Percentiles rank a stretch among this genome's conserved stretches.
Conservation (phyloP, 2,797 vertebrate species). For the Otus scops region DNA sequence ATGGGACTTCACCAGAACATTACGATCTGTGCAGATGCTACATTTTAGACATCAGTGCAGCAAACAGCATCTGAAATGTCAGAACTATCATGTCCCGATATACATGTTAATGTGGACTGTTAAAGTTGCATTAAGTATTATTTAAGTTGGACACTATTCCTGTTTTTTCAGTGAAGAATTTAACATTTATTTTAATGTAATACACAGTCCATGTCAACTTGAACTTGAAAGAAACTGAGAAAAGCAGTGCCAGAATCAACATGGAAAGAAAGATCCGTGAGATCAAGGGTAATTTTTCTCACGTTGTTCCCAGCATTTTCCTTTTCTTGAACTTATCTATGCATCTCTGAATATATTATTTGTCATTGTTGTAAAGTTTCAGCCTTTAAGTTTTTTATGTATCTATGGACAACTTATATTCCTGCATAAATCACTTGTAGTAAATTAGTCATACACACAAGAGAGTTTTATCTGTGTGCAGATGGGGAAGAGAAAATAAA, state of each 20-base stretch:
- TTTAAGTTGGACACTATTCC: background rate
- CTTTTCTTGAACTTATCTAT: background rate
- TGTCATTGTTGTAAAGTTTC: background rate
- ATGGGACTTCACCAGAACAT: background rate
- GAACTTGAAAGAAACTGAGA: background rate
- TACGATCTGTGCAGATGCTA: background rate
- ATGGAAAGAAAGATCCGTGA: background rate
- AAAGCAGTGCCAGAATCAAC: background rate
- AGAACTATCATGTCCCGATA: background rate
- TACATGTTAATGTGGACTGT: background rate
- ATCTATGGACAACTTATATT: background rate
- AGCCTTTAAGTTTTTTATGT: background rate
- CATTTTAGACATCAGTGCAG: background rate
- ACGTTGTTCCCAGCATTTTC: background rate
- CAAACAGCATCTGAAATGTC: background rate
- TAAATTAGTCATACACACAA: background rate
- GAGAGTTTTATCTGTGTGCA: background rate
- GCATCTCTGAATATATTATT: background rate
- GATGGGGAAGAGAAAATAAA: background rate
- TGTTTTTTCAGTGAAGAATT: background rate
- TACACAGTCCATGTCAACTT: background rate
- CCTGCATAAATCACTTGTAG: background rate
- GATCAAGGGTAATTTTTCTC: background rate
- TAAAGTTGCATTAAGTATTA: background rate
- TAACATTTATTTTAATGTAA: background rate